A percentile compares a stretch with the other conserved stretches of the same genome.
Evolutionary conservation across 2,113 vertebrate species (phyloP).

Genomic region (Barbus barbus): DNA sequence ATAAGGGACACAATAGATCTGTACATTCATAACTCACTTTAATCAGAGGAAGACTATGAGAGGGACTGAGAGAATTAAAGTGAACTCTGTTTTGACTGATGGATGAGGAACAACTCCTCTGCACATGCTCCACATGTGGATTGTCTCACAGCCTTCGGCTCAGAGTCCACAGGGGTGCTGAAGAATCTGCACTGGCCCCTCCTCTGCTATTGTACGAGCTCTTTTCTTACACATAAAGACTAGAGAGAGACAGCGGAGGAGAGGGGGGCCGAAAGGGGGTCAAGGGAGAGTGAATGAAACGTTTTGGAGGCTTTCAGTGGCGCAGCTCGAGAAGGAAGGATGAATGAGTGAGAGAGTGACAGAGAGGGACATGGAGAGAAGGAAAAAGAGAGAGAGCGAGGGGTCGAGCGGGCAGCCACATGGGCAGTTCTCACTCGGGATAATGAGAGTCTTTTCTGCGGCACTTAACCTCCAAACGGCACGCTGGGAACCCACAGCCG

Average conservation of each 20-base stretch:
- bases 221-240: constrained; percentile 60
- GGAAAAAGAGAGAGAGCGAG: constrained; percentile 64
- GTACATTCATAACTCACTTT: not conserved
- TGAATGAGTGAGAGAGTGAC: constrained; percentile 66
- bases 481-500: constrained; percentile 80
- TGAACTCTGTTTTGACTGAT: constrained; percentile 66
- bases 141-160: constrained; percentile 54
- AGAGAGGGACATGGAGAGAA: constrained; percentile 51
- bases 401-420: constrained; percentile 82
- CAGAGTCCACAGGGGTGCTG: constrained; percentile 68
- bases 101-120: constrained; percentile 59
- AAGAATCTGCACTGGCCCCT: constrained; percentile 70
- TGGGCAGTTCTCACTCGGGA: constrained; percentile 96
- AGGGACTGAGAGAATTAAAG: not conserved
- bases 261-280: constrained; percentile 40
- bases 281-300: constrained; percentile 66
- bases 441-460: constrained; percentile 89
- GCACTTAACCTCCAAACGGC: constrained; percentile 89
- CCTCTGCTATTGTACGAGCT: constrained; percentile 66
- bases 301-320: constrained; percentile 64
- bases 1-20: not conserved
- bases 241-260: constrained; percentile 35
- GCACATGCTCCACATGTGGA: constrained; percentile 74
- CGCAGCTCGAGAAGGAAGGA: constrained; percentile 40
- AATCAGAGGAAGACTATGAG: not conserved